These are phyloP conservation scores for Encarsia formosa DNA, from an alignment of 2,888 invertebrate genomes.

Conservation along the genomic window DNA sequence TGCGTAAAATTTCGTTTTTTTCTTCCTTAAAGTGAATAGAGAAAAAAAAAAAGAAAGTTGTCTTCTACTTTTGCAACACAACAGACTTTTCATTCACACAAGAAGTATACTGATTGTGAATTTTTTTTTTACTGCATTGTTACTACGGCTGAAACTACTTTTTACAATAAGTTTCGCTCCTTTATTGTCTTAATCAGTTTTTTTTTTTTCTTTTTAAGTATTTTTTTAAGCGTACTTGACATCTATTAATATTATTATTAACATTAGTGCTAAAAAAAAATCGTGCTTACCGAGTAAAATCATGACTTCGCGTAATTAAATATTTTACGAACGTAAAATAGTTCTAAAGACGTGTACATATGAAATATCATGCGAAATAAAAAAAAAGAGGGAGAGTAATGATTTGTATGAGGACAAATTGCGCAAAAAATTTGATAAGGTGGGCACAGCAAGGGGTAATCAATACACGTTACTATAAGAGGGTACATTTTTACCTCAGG, in stretches of 20 bases:
- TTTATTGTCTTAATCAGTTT: too few relatives aligned
- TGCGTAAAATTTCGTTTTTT: too few relatives aligned
- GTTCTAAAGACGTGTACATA: slow-evolving; percentile 34
- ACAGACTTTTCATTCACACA: too few relatives aligned
- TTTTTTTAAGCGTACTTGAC: slow-evolving; percentile 21
- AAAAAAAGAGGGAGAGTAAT: not conserved
- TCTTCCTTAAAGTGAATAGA: too few relatives aligned
- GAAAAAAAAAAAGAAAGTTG: slow-evolving; percentile 1
- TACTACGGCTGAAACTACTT: slow-evolving; percentile 4
- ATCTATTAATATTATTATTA: slow-evolving; percentile 23
- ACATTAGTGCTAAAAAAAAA: slow-evolving; percentile 1
- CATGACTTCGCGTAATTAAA: slow-evolving; percentile 23
- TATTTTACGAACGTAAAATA: slow-evolving; percentile 31
- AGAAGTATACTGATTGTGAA: not conserved
- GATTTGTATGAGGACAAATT: slow-evolving; percentile 17
- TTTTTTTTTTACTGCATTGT: slow-evolving; percentile 13
- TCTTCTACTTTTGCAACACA: slow-evolving; percentile 34
- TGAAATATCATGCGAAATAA: slow-evolving; percentile 2
- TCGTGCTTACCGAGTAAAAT: slow-evolving; percentile 21
- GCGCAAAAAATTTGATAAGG: slow-evolving; percentile 25
- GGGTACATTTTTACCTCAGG: slow-evolving; percentile 25
- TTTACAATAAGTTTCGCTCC: too few relatives aligned
- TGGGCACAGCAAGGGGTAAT: slow-evolving; percentile 32
- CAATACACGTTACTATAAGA: slow-evolving; percentile 23
- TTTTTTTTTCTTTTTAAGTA: slow-evolving; percentile 19